Percentiles rank a stretch among this genome's conserved stretches.
Evolutionary conservation across 2,797 vertebrate species (phyloP).

Genomic region (Vespertilio murinus): DNA sequence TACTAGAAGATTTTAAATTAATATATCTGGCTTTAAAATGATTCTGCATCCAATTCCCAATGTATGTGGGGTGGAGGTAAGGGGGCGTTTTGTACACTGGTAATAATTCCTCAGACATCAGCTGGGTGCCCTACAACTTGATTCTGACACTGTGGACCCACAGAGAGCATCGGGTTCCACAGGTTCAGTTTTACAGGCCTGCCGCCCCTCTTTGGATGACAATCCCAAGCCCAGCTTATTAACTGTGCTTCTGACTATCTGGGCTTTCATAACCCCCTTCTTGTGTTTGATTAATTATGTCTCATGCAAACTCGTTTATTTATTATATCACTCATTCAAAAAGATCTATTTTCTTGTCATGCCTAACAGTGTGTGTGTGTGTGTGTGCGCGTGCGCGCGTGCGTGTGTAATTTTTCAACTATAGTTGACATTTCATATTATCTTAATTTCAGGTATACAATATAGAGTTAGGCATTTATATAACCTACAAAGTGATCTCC

Average conservation of each 20-base stretch:
- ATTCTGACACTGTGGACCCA: neutral
- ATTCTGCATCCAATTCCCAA: neutral
- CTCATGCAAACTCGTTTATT: neutral
- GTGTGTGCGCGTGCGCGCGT: no score
- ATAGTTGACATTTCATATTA: neutral
- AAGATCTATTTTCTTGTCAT: neutral
- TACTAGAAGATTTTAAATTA: slow-evolving; percentile 20
- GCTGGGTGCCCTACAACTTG: neutral
- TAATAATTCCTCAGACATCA: neutral
- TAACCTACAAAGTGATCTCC: neutral
- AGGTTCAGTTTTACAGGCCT: neutral
- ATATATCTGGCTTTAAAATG: neutral
- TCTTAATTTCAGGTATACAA: neutral
- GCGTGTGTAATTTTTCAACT: neutral
- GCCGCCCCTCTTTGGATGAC: neutral
- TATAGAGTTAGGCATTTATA: neutral
- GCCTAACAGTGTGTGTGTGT: neutral
- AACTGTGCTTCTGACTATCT: neutral
- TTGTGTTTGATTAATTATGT: neutral
- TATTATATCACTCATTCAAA: neutral
- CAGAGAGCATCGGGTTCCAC: neutral
- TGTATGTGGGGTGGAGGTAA: neutral
- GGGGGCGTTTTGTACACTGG: neutral
- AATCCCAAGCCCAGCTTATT: neutral
- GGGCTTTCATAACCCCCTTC: neutral